A percentile compares a stretch with the other conserved stretches of the same genome.
phyloP scores from a whole-genome alignment of 1,140 invertebrate genomes.

The Polypedilum vanderplanki region DNA sequence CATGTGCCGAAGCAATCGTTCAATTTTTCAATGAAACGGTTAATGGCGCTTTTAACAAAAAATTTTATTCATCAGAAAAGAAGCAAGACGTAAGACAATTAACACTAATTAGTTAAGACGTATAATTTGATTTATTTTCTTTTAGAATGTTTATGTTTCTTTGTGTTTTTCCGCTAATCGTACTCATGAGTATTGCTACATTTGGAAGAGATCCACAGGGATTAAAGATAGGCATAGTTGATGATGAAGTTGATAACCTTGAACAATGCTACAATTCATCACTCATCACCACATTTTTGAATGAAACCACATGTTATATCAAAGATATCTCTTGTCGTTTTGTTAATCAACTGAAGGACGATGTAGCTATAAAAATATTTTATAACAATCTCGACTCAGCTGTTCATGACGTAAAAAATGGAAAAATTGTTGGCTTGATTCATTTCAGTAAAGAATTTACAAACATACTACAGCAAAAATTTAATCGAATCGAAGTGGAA shows the following conservation, averaged over 20 bases:
- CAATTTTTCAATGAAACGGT: not conserved
- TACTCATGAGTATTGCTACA: slow-evolving; percentile 67
- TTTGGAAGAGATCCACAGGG: slow-evolving; percentile 70
- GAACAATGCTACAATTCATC: slow-evolving; percentile 30
- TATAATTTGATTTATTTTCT: slow-evolving; percentile 33
- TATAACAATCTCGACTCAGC: not conserved
- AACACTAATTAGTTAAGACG: not conserved
- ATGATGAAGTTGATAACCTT: slow-evolving; percentile 52
- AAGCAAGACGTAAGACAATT: not conserved
- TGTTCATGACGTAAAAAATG: not conserved
- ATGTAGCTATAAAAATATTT: not conserved
- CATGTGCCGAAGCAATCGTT: not conserved
- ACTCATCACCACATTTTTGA: slow-evolving; percentile 38
- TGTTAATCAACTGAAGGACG: slow-evolving; percentile 42
- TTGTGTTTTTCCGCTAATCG: slow-evolving; percentile 69
- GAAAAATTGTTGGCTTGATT: not conserved
- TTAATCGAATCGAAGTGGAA: not conserved
- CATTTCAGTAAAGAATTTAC: not conserved
- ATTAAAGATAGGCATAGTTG: slow-evolving; percentile 66
- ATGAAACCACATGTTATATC: slow-evolving; percentile 45
- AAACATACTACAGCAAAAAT: not conserved
- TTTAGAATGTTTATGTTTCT: slow-evolving; percentile 70
- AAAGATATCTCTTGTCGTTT: slow-evolving; percentile 52
- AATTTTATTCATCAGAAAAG: not conserved
- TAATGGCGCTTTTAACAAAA: not conserved